Base-by-base conservation (phyloP, 1,140 invertebrate genomes). In the Neotoxoptera formosana region DNA sequence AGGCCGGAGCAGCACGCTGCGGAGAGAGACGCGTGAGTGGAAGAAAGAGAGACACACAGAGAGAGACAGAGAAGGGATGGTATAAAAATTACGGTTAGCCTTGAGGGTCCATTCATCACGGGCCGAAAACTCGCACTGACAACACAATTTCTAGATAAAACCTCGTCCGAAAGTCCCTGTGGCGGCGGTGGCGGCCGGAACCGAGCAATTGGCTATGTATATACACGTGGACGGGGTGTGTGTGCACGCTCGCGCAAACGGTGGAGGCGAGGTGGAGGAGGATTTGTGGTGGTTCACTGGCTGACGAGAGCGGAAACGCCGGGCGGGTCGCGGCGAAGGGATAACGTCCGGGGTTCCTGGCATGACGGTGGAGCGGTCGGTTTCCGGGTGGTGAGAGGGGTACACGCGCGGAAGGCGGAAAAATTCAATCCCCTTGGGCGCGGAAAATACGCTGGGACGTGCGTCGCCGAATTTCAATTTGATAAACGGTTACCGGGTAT, bases 41-140 rank as follows among this genome's bases (percentile, higher is more conserved):
- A 45, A 34, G 34, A n/a, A 36, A 34, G 51, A 34, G 86, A 34
- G 4, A 47, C 25, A 47, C 25, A 21, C 34, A 7, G 76, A 23
- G 41, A 14, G 23, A 53, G 47, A 34, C 0, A 7, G 36, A 34
- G n/a, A 36, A 23, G 53, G 87, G 20, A 21, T 20, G 36, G 30
- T 17, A 89, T 53, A 90, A 90, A 90, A 56, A 90, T 90, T 90
- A 53, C 34, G 51, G 88, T 90, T 53, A 53, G 88, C 90, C 51
- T 91, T 91, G 53, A 91, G 36, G 53, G 90, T 91, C 56, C 90
- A 91, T 91, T 67, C 90, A 91, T 91, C 90, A 91, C 53, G 90
- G 90, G 51, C 90, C 56, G 53, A 91, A 91, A 91, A 67, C 90
- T 91, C 90, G 56, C 90, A 91, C 90, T 91, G 53, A 91, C 53